Evolutionary conservation across 2,113 vertebrate genomes (phyloP), one percentile per base, ranked within the genome.

Genomic region (Choloepus hoffmanni): DNA sequence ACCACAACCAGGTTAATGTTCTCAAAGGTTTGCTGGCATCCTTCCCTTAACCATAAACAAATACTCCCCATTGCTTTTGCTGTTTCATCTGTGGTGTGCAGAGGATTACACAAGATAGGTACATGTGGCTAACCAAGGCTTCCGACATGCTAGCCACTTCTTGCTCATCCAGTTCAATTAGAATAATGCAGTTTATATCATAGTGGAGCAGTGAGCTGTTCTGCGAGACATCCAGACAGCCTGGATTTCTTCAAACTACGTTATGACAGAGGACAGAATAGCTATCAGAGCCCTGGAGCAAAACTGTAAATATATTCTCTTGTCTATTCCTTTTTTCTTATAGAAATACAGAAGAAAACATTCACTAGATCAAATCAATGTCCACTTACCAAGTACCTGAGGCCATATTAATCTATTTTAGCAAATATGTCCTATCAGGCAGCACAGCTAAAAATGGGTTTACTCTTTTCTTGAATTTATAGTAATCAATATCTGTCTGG

Each of bases 121-220:
- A 30, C 16, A 33, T 82, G 11, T 53, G 19, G 10, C 40, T 92
- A 72, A 36, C 36, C 7, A 78, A 89, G 62, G 40, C 19, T 79
- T 94, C 33, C 15, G 45, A 86, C 40, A 63, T 84, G n/a, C 68
- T 48, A 36, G 36, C 36, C 36, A 36, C 36, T 36, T 36, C 36
- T 36, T 36, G 36, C 36, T 36, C 21, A 58, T 36, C 6, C 26
- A 81, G 21, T 58, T 10, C 53, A 90, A 28, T 85, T 91, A 85
- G 36, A 95, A 87, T 92, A 79, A 76, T 74, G 3, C n/a, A n/a
- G 90, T 92, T 84, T 92, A 36, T 76, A 19, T 55, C 86, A 94
- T 28, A 60, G 11, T 40, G 6, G 45, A 79, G 5, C 13, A 72
- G 1, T 21, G 19, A 60, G 43, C 82, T 87, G 53, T 45, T 60